Evolutionary conservation across 2,113 vertebrate genomes (phyloP).

Genomic region (Gadus chalcogrammus): DNA sequence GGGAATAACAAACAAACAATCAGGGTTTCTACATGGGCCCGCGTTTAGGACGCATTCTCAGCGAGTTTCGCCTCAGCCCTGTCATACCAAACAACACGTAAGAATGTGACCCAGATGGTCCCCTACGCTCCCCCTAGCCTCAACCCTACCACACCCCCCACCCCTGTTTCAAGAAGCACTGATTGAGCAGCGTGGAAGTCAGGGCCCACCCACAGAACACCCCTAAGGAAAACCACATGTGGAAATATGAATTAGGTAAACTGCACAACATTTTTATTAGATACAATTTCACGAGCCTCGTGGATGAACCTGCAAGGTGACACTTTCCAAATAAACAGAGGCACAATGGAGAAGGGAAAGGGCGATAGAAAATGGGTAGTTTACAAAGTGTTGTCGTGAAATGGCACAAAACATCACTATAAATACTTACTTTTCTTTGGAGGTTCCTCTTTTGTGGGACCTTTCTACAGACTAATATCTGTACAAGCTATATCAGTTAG

Average conservation of each 20-base stretch:
- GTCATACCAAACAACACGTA: constrained; percentile 72
- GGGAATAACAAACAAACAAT: constrained; percentile 54
- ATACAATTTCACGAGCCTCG: constrained; percentile 74
- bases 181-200: constrained; percentile 73
- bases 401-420: too few relatives aligned
- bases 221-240: constrained; percentile 75
- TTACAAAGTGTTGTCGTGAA: too few relatives aligned
- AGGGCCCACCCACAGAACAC: constrained; percentile 71
- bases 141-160: neutral
- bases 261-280: constrained; percentile 80
- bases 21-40: constrained; percentile 28
- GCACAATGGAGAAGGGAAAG: constrained; percentile 41
- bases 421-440: too few relatives aligned
- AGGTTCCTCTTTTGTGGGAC: too few relatives aligned
- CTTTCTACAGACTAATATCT: too few relatives aligned
- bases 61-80: constrained; percentile 55
- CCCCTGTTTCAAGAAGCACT: constrained; percentile 54
- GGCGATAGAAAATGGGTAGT: neutral
- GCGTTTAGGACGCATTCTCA: constrained; percentile 60
- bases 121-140: constrained; percentile 4
- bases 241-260: constrained; percentile 77
- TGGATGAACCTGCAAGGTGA: constrained; percentile 72
- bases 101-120: constrained; percentile 74
- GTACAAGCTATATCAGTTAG: too few relatives aligned
- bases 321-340: constrained; percentile 74